These are phyloP conservation scores for Miichthys miiuy DNA, from an alignment of 2,797 vertebrate species.

Conservation along the genomic window DNA sequence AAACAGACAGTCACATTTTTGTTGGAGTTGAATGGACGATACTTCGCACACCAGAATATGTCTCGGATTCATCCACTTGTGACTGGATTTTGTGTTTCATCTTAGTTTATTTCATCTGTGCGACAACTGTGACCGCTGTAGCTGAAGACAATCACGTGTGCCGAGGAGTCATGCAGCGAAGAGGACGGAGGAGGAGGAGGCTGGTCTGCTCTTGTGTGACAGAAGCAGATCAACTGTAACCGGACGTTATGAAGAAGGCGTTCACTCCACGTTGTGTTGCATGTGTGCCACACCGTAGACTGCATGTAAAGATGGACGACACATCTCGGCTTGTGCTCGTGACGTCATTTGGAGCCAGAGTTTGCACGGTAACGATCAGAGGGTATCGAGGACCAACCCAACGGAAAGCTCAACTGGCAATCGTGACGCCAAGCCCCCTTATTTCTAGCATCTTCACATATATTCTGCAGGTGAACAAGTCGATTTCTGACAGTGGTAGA, in stretches of 20 bases:
- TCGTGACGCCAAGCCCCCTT: too few species aligned
- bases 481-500: too few species aligned
- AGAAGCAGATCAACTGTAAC: neutral
- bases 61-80: neutral
- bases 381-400: too few species aligned
- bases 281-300: neutral
- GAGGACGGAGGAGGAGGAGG: neutral
- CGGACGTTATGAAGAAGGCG: neutral
- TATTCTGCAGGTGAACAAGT: too few species aligned
- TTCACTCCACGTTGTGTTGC: neutral
- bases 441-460: too few species aligned
- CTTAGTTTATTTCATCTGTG: conserved; percentile 8
- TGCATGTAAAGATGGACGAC: too few species aligned
- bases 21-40: neutral
- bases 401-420: too few species aligned
- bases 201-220: too few species aligned
- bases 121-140: neutral
- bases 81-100: conserved; percentile 1
- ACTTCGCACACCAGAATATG: neutral
- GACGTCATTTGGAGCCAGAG: too few species aligned
- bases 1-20: neutral
- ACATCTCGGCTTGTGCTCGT: too few species aligned
- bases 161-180: neutral
- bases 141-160: neutral
- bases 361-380: too few species aligned